Conservation (phyloP, 1,140 invertebrate species). For the Argopecten irradians region DNA sequence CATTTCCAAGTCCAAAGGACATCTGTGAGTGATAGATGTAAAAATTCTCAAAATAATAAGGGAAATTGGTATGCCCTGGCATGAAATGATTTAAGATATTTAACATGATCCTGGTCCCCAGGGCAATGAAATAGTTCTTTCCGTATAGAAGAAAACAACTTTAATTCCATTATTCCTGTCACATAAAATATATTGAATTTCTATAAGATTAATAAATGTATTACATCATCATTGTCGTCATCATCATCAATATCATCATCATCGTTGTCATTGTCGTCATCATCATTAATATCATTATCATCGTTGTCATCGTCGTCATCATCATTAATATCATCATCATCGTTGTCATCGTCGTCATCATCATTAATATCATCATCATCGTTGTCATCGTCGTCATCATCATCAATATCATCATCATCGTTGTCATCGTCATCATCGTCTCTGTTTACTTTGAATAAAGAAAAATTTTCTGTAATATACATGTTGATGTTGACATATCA, state of each 20-base stretch:
- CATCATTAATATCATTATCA: background rate
- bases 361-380: background rate
- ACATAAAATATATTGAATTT: no score
- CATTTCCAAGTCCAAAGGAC: constrained; percentile 99
- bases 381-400: no score
- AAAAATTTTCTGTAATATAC: background rate
- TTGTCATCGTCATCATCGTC: background rate
- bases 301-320: no score
- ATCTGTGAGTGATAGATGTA: constrained; percentile 88
- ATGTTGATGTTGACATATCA: no score
- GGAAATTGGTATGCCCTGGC: no score
- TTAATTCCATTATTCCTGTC: no score
- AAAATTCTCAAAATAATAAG: no score
- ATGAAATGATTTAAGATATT: no score
- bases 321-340: background rate
- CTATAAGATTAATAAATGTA: background rate
- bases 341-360: background rate
- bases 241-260: background rate
- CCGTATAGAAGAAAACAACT: no score
- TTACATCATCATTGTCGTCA: background rate
- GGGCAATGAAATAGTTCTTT: no score
- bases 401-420: background rate
- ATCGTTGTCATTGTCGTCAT: background rate
- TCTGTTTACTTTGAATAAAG: background rate
- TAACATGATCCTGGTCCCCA: no score